Evolutionary conservation across 2,797 vertebrate species (phyloP), one percentile per base, ranked within the genome.

Genomic region (Chrysolophus pictus): DNA sequence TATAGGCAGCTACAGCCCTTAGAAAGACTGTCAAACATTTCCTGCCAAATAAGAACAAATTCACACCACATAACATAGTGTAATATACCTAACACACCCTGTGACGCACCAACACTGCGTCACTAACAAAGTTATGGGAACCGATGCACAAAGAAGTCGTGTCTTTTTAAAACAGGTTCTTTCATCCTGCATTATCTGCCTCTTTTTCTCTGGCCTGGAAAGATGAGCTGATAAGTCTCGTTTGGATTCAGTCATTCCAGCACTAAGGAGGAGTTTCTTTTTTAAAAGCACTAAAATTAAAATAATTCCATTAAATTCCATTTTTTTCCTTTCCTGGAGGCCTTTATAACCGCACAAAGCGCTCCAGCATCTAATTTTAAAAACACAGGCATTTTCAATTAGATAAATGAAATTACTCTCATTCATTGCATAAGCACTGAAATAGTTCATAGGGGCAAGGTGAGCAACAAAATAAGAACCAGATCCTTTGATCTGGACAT

Each of bases 41-140:
- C 59, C 60, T 87, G 70, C 72, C 88, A 88, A 91, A 68, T 47
- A 42, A 82, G 88, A 59, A 69, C 0, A 26, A 51, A 68, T 90
- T 95, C 70, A 59, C 82, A 81, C 81, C 60, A 47, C 44, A 14
- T 62, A 88, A 59, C 9, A 8, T 1, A 75, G 81, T 51, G 82
- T 78, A 80, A 90, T 62, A n/a, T 84, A 90, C 77, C 64, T 84
- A 77, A 88, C 93, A 94, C 93, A 29, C 95, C 92, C 94, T 87
- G n/a, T 96, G 95, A 96, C 1, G 10, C 91, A 95, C 59, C 59
- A 9, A 49, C 44, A 29, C 44, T 67, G 65, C 8, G 7, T 91
- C 93, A 88, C 53, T 59, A 22, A 68, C 33, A 62, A 39, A 79
- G 74, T 69, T 92, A 86, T 83, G 82, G 91, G 81, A 94, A 93